Base-by-base conservation (phyloP, 2,113 vertebrate species). In the Corythornis cristatus region DNA sequence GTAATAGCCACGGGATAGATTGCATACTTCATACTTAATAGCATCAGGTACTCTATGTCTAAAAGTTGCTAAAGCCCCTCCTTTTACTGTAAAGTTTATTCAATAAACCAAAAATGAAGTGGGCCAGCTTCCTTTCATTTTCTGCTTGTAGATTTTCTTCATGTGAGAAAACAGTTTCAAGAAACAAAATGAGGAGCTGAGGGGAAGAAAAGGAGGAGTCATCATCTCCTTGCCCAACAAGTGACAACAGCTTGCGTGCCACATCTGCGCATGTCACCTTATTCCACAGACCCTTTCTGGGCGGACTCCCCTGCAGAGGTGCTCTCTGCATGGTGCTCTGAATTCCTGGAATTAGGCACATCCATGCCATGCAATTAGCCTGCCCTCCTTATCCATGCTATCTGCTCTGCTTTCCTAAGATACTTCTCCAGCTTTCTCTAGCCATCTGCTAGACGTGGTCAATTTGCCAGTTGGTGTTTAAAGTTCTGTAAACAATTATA, bases 111-210 rank as follows among this genome's bases (percentile, higher is more conserved):
- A 86, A 92, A 68, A 68, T 19, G 3, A 91, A 89, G 21, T 76
- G 3, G 12, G 45, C 66, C 40, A 94, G 74, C 81, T 89, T 93
- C 31, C 60, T 89, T 94, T 94, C 26, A 22, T 93, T 93, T 96
- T 96, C 54, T 93, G 25, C 74, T 92, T 89, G 42, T 90, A 95
- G 92, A 83, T 96, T 68, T 89, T 87, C 81, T 72, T 43, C 83
- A 8, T 6, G 9, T n/a, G 79, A 77, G 79, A 71, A 88, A 65
- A 67, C 25, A 11, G 0, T 92, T 60, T 91, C 93, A 93, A 87
- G 92, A 92, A 89, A 86, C 21, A 58, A 80, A 88, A 22, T 33
- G 82, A 60, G 51, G 33, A 83, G 12, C 51, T 74, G 70, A 78
- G 25, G 16, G 29, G 56, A 88, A 85, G 64, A 72, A 64, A 64